Base-by-base conservation (phyloP, 2,113 vertebrate genomes). In the Vulpes lagopus region DNA sequence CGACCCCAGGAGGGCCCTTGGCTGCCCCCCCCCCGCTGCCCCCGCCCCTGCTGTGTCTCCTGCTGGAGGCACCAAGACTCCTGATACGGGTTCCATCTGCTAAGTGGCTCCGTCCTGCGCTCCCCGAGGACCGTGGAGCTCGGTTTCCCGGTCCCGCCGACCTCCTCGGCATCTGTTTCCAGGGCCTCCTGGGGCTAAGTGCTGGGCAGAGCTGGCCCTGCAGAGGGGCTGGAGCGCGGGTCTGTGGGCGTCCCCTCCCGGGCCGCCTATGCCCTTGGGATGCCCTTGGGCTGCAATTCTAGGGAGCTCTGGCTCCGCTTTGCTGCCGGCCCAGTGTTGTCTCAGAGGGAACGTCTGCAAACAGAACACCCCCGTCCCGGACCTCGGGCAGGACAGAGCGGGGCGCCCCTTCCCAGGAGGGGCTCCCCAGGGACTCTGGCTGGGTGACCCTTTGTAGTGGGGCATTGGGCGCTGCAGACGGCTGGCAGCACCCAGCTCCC, bases 101-200 rank as follows among this genome's bases (percentile, higher is more conserved):
- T 91, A 55, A 95, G 71, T 91, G 90, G 88, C 78, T 91, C 85
- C 82, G 11, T 4, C 1, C 67, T 12, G 2, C 0, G 30, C 49
- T 96, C 89, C 94, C 16, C 0, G 49, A 80, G 51, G 85, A 30
- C 71, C 30, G 9, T 53, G 1, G 14, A 74, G 74, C 43, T 51
- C 43, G 1, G 74, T 51, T 43, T 8, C 8, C 25, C 19, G 15
- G 1, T 59, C 51, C 4, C 11, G 87, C 62, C 1, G 0, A 7
- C 17, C 16, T 62, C 65, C 69, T 79, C 64, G 1, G 0, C 27
- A 32, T 90, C 96, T 96, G 93, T 97, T 97, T 97, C 83, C 78
- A 27, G 84, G 92, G 73, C 85, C 55, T 93, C 80, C 92, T 55
- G 32, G 74, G 84, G 67, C 51, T 95, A 84, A 97, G 97, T 96